Base-by-base conservation (phyloP, 1,140 invertebrate species). In the Dendroctonus valens region DNA sequence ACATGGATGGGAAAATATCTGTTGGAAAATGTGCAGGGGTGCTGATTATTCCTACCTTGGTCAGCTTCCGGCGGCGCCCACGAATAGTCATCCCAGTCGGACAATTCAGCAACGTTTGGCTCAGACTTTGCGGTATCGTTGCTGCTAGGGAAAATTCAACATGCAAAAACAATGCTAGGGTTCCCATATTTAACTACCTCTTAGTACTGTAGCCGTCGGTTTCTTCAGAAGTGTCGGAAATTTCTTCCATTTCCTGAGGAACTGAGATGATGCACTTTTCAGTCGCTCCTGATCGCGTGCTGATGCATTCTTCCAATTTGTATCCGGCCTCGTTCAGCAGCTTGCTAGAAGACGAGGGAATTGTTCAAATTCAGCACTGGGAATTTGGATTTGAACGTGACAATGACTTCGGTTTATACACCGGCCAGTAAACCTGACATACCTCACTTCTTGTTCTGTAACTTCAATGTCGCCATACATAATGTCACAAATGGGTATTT, bases 401-500 rank as follows among this genome's bases (percentile, higher is more conserved):
- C 26, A 26, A 26, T 26, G 26, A 26, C 26, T 26, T 26, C 26
- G 26, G 26, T 26, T 26, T 26, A 26, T 26, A 26, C 26, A 26
- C 26, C 1, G 26, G 26, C 26, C 26, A 26, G 26, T 26, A 26
- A 26, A 26, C 1, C 26, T 26, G 7, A 44, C 15, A 37, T 69
- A 76, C 76, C 70, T 68, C 39, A 81, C 68, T 44, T 74, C 68
- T 5, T 73, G 52, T 9, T 70, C 14, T 7, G 80, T 70, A 48
- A 78, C 72, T 41, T 70, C 65, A 54, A 73, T 73, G n/a, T 73
- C 72, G 55, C 74, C 70, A 11, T 72, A 62, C 8, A 79, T 58
- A 42, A 84, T 42, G 42, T 69, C 65, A 6, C 69, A 41, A 11
- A 86, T 62, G 6, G 83, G 78, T 65, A 86, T 75, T 75, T 84